A percentile compares a stretch with the other conserved stretches of the same genome.
phyloP scores from a whole-genome alignment of 2,797 vertebrate genomes.

The Neomorphus geoffroyi region DNA sequence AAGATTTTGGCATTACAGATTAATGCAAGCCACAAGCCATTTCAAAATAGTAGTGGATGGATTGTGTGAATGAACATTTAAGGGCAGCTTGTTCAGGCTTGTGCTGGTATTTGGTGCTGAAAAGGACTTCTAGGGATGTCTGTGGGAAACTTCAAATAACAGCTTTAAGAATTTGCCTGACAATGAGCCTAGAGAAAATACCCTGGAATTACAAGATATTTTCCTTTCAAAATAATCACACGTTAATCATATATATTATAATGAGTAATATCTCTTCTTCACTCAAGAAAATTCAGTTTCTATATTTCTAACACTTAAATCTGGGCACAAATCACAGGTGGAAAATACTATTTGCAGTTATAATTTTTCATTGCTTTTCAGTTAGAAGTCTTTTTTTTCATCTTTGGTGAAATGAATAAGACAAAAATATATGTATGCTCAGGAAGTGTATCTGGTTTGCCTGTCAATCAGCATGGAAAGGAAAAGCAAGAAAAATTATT shows the following conservation, averaged over 20 bases:
- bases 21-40: not conserved
- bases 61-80: not conserved
- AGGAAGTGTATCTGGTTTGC: not conserved
- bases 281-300: not conserved
- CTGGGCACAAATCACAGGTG: not conserved
- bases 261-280: conserved; percentile 6
- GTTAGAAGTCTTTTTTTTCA: not conserved
- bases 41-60: not conserved
- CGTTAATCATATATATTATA: not conserved
- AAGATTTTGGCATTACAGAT: not conserved
- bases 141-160: conserved; percentile 18
- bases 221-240: conserved; percentile 39
- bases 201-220: conserved; percentile 7
- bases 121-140: conserved; percentile 8
- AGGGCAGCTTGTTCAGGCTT: not conserved
- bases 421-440: not conserved
- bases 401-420: not conserved
- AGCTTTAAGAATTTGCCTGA: conserved; percentile 29
- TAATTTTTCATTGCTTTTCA: not conserved
- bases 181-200: conserved; percentile 39
- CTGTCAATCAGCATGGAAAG: not conserved
- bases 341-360: conserved; percentile 14
- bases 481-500: not conserved
- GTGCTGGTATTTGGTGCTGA: not conserved
- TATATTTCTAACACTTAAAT: not conserved